Percentiles rank a stretch among this genome's conserved stretches.
phyloP scores from a whole-genome alignment of 1,140 invertebrate genomes.

The Drosophila dunni region DNA sequence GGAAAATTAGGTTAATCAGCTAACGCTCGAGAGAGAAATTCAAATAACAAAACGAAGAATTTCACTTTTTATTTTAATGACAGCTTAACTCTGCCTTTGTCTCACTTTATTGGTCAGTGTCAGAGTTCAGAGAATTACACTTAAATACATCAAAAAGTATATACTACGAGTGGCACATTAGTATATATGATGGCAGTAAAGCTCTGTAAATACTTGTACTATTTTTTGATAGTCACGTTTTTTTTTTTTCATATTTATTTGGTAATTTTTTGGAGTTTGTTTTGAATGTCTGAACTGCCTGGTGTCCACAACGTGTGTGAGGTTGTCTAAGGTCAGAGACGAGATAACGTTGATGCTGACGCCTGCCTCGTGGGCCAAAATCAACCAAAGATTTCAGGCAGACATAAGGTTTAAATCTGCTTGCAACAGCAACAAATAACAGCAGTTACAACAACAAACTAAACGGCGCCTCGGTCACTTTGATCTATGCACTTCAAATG shows the following conservation, averaged over 20 bases:
- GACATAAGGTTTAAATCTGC: constrained; percentile 49
- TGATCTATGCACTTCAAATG: constrained; percentile 80
- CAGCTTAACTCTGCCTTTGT: constrained; percentile 2
- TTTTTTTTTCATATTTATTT: constrained; percentile 63
- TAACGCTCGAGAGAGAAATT: constrained; percentile 56
- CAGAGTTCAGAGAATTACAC: constrained; percentile 4
- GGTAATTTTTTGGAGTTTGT: constrained; percentile 56
- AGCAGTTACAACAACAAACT: constrained; percentile 35
- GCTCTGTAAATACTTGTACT: constrained; percentile 4
- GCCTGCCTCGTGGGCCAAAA: constrained; percentile 54
- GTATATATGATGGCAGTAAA: constrained; percentile 9
- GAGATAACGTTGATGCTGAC: constrained; percentile 33
- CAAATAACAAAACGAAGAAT: constrained; percentile 48
- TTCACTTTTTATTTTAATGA: constrained; percentile 51
- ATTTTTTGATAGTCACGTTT: constrained; percentile 66
- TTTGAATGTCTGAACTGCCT: constrained; percentile 9
- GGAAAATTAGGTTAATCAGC: constrained; percentile 62
- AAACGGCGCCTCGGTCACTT: constrained; percentile 75
- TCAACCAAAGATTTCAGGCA: constrained; percentile 29
- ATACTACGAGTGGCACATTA: not conserved
- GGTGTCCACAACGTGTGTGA: constrained; percentile 70
- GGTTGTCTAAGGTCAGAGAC: constrained; percentile 74
- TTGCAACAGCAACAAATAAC: constrained; percentile 23
- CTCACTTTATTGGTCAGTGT: constrained; percentile 6
- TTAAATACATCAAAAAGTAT: not conserved